Percentiles rank a stretch among this genome's conserved stretches.
Conservation (phyloP, 2,888 invertebrate genomes). For the Lithosia quadra region DNA sequence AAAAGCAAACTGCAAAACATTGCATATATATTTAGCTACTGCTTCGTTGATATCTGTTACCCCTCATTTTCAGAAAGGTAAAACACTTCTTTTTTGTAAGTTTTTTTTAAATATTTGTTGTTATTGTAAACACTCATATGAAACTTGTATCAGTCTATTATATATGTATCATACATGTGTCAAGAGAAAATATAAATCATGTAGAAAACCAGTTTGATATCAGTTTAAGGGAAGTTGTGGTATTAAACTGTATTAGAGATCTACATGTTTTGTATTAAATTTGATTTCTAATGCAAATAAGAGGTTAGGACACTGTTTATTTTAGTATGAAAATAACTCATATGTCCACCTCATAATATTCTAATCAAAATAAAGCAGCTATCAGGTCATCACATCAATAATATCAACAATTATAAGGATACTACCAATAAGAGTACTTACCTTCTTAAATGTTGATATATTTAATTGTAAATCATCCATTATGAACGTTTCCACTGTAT, state of each 20-base stretch:
- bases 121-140: background rate
- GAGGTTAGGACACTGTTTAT: background rate
- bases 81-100: background rate
- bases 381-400: too few species aligned
- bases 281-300: background rate
- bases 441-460: slow-evolving; percentile 75
- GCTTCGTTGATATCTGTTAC: background rate
- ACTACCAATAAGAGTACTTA: slow-evolving; percentile 46
- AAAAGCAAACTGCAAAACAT: background rate
- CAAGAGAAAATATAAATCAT: background rate
- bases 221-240: background rate
- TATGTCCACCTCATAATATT: background rate
- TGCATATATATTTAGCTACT: background rate
- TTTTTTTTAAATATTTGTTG: background rate
- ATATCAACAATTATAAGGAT: background rate
- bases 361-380: background rate
- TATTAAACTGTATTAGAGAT: background rate
- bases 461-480: slow-evolving; percentile 86
- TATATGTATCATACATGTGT: background rate
- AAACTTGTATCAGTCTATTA: background rate
- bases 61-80: too few species aligned
- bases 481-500: slow-evolving; percentile 32
- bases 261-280: background rate
- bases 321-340: background rate
- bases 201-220: background rate